phyloP scores from a whole-genome alignment of 2,113 vertebrate species.

The Hypomesus transpacificus region DNA sequence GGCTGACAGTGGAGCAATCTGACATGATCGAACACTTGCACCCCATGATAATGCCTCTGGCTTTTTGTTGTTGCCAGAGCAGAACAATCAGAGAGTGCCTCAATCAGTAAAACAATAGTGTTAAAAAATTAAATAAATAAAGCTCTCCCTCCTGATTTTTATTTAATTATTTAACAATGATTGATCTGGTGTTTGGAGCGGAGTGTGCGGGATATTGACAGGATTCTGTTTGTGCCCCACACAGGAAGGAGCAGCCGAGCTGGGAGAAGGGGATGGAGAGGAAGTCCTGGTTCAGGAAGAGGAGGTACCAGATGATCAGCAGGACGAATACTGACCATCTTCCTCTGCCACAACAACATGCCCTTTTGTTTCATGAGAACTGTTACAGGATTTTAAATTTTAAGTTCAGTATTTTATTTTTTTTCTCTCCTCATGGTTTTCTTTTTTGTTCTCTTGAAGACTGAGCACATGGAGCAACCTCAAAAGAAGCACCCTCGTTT shows the following conservation, averaged over 20 bases:
- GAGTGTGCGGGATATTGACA: too few relatives aligned
- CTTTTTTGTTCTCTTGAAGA: slow-evolving; percentile 72
- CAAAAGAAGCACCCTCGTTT: slow-evolving; percentile 67
- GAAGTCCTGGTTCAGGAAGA: slow-evolving; percentile 79
- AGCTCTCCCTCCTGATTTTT: too few relatives aligned
- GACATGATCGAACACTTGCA: neutral
- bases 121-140: too few relatives aligned
- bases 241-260: slow-evolving; percentile 85
- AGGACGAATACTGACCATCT: slow-evolving; percentile 92
- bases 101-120: too few relatives aligned
- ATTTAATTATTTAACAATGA: too few relatives aligned
- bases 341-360: slow-evolving; percentile 54
- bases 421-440: slow-evolving; percentile 54
- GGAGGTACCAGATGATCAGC: slow-evolving; percentile 81
- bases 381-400: slow-evolving; percentile 56
- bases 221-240: slow-evolving; percentile 22
- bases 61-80: too few relatives aligned
- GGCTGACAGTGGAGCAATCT: neutral
- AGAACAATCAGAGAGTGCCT: too few relatives aligned
- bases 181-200: too few relatives aligned
- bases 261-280: slow-evolving; percentile 77
- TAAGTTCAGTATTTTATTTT: slow-evolving; percentile 10
- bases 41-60: neutral
- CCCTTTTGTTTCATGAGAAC: slow-evolving; percentile 81
- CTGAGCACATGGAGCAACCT: slow-evolving; percentile 81